Percentiles rank a stretch among this genome's conserved stretches.
phyloP scores from a whole-genome alignment of 1,140 invertebrate genomes.

The Eulimnadia texana region DNA sequence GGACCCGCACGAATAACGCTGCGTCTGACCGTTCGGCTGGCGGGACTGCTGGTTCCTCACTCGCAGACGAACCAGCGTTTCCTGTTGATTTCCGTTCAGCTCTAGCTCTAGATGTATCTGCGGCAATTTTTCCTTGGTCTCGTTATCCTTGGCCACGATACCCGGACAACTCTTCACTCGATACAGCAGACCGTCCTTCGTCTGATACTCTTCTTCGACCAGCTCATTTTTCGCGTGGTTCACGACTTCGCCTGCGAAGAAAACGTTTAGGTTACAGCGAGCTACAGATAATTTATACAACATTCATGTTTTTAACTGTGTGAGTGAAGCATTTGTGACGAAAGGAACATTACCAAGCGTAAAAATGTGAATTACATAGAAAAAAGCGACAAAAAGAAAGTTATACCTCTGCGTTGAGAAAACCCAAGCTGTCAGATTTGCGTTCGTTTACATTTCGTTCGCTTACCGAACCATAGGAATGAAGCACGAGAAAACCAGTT shows the following conservation, averaged over 20 bases:
- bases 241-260: slow-evolving; percentile 2
- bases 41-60: neutral
- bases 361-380: neutral
- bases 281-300: neutral
- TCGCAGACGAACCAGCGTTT: neutral
- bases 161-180: slow-evolving; percentile 14
- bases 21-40: slow-evolving; percentile 5
- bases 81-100: slow-evolving; percentile 2
- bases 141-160: slow-evolving; percentile 9
- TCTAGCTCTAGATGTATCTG: slow-evolving; percentile 4
- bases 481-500: too few relatives aligned
- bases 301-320: neutral
- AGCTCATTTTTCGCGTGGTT: slow-evolving; percentile 1
- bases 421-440: too few relatives aligned
- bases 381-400: too few relatives aligned
- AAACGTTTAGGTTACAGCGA: neutral
- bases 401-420: too few relatives aligned
- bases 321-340: neutral
- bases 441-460: too few relatives aligned
- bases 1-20: slow-evolving; percentile 14
- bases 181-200: slow-evolving; percentile 8
- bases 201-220: neutral
- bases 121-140: neutral
- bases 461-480: too few relatives aligned
- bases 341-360: neutral